Evolutionary conservation across 2,888 invertebrate species (phyloP).

Genomic region (Drosophila monieri): DNA sequence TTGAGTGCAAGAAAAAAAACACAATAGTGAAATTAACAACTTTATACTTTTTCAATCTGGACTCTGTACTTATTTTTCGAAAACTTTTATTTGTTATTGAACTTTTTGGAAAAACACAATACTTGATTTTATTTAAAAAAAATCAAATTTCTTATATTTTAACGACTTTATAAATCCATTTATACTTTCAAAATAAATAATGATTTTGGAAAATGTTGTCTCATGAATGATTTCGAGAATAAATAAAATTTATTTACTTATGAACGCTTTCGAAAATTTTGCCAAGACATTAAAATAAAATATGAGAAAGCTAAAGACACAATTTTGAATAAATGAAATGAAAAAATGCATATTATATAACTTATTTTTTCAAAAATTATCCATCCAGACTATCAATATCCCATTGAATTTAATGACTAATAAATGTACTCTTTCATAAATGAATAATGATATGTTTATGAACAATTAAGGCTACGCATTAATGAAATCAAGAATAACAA

Average conservation of each 20-base stretch:
- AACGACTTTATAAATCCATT: conserved; percentile 5
- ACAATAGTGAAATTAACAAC: too few relatives aligned
- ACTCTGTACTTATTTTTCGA: too few relatives aligned
- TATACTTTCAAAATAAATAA: background rate
- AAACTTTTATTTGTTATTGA: too few relatives aligned
- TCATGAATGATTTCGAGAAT: background rate
- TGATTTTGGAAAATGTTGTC: too few relatives aligned
- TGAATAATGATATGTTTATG: background rate
- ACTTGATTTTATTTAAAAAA: too few relatives aligned
- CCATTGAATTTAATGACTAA: background rate
- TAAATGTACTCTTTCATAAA: background rate
- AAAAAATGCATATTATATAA: background rate
- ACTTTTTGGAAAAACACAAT: too few relatives aligned
- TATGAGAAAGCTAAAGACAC: too few relatives aligned
- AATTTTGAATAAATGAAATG: too few relatives aligned
- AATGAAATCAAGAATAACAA: conserved; percentile 1
- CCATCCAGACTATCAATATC: background rate
- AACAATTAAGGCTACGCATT: background rate
- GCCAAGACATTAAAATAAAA: background rate
- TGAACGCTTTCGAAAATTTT: background rate
- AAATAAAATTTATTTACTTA: background rate
- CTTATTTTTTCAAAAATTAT: background rate
- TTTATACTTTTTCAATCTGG: too few relatives aligned
- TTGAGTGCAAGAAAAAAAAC: too few relatives aligned
- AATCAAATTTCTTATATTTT: background rate